Evolutionary conservation across 1,140 invertebrate species (phyloP), one percentile per base, ranked within the genome.

Genomic region (Ectropis grisescens): DNA sequence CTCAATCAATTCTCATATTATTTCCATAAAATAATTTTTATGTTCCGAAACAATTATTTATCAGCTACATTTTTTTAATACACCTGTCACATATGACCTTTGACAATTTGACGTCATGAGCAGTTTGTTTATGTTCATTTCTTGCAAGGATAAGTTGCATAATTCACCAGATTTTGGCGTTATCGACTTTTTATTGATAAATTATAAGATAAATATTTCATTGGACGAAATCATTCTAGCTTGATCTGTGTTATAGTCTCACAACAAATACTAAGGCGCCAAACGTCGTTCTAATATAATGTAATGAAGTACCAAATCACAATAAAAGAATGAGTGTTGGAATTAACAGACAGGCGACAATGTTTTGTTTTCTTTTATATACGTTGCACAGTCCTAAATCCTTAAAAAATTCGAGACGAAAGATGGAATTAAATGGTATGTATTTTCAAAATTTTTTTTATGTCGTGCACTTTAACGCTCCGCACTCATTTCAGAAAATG

Each of bases 191-290:
- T n/a, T n/a, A n/a, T n/a, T n/a, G n/a, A n/a, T n/a, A n/a, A n/a
- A n/a, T n/a, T n/a, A n/a, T n/a, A n/a, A n/a, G n/a, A n/a, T n/a
- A n/a, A n/a, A n/a, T n/a, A n/a, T n/a, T n/a, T n/a, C n/a, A n/a
- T n/a, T n/a, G n/a, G n/a, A n/a, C n/a, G n/a, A n/a, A n/a, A n/a
- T n/a, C n/a, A n/a, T n/a, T n/a, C n/a, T n/a, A n/a, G n/a, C n/a
- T n/a, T n/a, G n/a, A n/a, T n/a, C n/a, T n/a, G 43, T 50, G 59
- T 58, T 59, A 59, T 60, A 76, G 55, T 83, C 82, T 83, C 82
- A 83, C 82, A 83, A 82, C 82, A 83, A 83, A 83, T 83, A 83
- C 59, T 74, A 83, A 81, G 68, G 42, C 41, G 47, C 42, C 54
- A 59, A 47, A 60, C 47, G 54, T 40, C 28, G 39, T 59, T 48